Evolutionary conservation across 2,797 vertebrate genomes (phyloP).

Genomic region (Epinephelus awoara): DNA sequence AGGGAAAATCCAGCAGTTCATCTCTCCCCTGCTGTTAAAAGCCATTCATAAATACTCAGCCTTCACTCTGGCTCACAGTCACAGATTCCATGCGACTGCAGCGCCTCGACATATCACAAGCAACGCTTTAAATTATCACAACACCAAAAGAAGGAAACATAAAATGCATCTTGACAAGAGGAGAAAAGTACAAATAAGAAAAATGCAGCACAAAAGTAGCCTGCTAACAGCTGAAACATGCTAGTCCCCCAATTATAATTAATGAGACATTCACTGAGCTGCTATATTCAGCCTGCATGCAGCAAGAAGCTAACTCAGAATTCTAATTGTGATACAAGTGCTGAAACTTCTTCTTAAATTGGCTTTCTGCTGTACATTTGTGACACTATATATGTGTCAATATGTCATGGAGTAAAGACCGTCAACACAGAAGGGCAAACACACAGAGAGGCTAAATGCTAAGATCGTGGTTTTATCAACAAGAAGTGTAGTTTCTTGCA

Average conservation of each 20-base stretch:
- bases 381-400: slow-evolving; percentile 25
- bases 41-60: slow-evolving; percentile 79
- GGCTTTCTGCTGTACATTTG: neutral
- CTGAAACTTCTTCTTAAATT: slow-evolving; percentile 16
- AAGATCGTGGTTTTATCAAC: neutral
- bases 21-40: slow-evolving; percentile 74
- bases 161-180: slow-evolving; percentile 62
- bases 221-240: slow-evolving; percentile 36
- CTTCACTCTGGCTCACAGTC: slow-evolving; percentile 48
- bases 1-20: slow-evolving; percentile 64
- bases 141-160: slow-evolving; percentile 44
- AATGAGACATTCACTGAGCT: slow-evolving; percentile 51
- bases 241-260: slow-evolving; percentile 46
- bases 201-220: slow-evolving; percentile 19
- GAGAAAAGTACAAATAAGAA: slow-evolving; percentile 20
- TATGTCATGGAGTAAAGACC: slow-evolving; percentile 22
- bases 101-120: slow-evolving; percentile 39
- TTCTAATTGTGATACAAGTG: neutral
- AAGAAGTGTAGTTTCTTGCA: neutral
- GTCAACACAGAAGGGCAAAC: slow-evolving; percentile 11
- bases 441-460: neutral
- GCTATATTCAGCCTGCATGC: slow-evolving; percentile 42
- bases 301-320: slow-evolving; percentile 17
- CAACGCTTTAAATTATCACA: slow-evolving; percentile 55
- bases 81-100: slow-evolving; percentile 52